Evolutionary conservation across 2,888 invertebrate species (phyloP).

Genomic region (Tetranychus truncatus): DNA sequence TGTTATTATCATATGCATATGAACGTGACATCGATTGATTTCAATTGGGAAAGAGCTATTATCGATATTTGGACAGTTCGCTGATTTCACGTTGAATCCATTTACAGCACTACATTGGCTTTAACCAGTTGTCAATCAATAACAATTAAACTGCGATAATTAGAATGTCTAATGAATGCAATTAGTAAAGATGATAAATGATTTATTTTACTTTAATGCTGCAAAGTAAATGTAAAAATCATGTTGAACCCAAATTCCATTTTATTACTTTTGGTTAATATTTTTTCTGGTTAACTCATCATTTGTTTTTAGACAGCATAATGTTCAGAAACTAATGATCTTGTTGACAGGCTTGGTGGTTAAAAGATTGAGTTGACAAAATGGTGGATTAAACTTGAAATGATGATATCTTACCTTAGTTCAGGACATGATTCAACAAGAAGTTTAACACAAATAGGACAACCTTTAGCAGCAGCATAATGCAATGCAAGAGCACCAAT

Average conservation of each 20-base stretch:
- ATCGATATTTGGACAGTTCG: background rate
- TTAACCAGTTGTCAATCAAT: background rate
- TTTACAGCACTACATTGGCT: background rate
- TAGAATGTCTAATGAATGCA: background rate
- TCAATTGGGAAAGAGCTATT: background rate
- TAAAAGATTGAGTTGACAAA: background rate
- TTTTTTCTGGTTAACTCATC: too few species aligned
- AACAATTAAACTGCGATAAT: background rate
- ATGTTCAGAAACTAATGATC: too few species aligned
- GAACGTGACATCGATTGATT: background rate
- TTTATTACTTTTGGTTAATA: too few species aligned
- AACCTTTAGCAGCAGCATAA: slow-evolving; percentile 68
- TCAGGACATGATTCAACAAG: slow-evolving; percentile 54
- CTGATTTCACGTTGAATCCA: background rate
- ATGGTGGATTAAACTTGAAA: slow-evolving; percentile 21
- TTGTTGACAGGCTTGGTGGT: too few species aligned
- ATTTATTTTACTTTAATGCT: too few species aligned
- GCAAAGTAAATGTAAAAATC: background rate
- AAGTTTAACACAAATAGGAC: slow-evolving; percentile 62
- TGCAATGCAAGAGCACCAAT: slow-evolving; percentile 48
- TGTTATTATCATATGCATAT: background rate
- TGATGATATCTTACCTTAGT: slow-evolving; percentile 43
- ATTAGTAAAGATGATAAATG: background rate
- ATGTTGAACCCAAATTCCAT: background rate
- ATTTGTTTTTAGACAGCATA: too few species aligned